Percentiles rank a stretch among this genome's conserved stretches.
Conservation (phyloP, 92 coral and sea anemone species). For the Nematostella vectensis region DNA sequence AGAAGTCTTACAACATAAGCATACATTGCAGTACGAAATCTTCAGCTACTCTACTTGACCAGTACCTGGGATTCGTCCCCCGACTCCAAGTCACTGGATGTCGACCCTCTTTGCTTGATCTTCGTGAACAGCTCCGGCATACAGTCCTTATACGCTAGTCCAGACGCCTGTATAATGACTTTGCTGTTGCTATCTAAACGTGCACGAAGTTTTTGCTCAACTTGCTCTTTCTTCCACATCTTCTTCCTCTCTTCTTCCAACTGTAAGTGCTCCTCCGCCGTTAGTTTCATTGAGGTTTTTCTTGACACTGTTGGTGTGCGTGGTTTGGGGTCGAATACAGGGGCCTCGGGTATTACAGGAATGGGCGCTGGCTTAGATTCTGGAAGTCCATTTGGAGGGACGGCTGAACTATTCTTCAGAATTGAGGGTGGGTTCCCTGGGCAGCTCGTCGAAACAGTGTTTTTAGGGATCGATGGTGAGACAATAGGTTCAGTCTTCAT, state of each 20-base stretch:
- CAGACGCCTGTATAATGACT: constrained; percentile 48
- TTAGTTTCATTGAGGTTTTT: neutral
- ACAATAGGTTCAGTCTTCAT: neutral
- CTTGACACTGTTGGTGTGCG: neutral
- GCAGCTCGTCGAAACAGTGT: neutral
- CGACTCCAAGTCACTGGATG: no score
- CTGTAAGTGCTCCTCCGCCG: constrained; percentile 1
- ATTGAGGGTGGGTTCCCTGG: no score
- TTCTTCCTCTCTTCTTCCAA: constrained; percentile 35
- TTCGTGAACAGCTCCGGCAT: constrained; percentile 52
- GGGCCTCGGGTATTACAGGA: neutral
- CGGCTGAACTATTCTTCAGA: no score
- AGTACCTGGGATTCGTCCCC: no score
- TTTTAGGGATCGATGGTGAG: neutral
- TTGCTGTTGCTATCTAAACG: constrained; percentile 12
- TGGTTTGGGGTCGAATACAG: neutral
- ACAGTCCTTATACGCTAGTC: constrained; percentile 47
- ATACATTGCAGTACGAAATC: no score
- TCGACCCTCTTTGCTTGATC: constrained; percentile 31
- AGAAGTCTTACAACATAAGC: no score
- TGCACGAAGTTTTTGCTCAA: constrained; percentile 33
- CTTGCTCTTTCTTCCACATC: constrained; percentile 45
- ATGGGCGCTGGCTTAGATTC: neutral
- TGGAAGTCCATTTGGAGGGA: no score
- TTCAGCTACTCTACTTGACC: no score